Evolutionary conservation across 2,113 vertebrate species (phyloP), one percentile per base, ranked within the genome.

Genomic region (Anser brachyrhynchus): DNA sequence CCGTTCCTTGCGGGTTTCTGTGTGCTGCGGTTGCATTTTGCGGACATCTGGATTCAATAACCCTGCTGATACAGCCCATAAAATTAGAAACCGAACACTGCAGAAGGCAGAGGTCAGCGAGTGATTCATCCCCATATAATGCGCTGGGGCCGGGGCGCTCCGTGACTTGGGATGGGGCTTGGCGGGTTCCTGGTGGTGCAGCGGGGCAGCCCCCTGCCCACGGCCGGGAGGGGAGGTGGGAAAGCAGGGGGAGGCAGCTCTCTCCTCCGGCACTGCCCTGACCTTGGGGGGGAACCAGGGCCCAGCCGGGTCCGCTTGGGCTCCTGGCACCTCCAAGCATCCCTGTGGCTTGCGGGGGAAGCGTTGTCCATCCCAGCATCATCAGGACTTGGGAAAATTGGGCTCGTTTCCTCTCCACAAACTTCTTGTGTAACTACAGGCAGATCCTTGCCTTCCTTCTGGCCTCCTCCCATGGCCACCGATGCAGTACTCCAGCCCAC

Each of bases 11-110:
- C 4, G 92, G 96, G 52, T 97, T 89, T 88, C 62, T 79, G 79
- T 82, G 90, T 33, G 94, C 93, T 95, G 96, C 94, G 82, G 96
- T 87, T 88, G 86, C 93, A 58, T 96, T 94, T 94, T 65, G 92
- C 84, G 91, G 95, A 97, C 97, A 98, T 98, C 97, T 98, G 97
- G 97, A 96, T 97, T 95, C 94, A 98, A 98, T 98, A 98, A 96
- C 80, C 3, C 71, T 1, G 54, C 89, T 97, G 96, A 97, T 97
- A 95, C 95, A 97, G 96, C 93, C 94, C 95, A 96, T 98, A 97
- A 98, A 98, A 97, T 97, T 88, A 97, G 97, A 97, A 98, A 97
- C 95, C 15, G 73, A 98, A 81, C 92, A 74, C 97, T 95, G 89
- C 26, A 62, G 93, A 97, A 97, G 96, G 95, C 95, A 95, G 96